phyloP scores from a whole-genome alignment of 2,797 vertebrate species.

The Lepilemur ruficaudatus region DNA sequence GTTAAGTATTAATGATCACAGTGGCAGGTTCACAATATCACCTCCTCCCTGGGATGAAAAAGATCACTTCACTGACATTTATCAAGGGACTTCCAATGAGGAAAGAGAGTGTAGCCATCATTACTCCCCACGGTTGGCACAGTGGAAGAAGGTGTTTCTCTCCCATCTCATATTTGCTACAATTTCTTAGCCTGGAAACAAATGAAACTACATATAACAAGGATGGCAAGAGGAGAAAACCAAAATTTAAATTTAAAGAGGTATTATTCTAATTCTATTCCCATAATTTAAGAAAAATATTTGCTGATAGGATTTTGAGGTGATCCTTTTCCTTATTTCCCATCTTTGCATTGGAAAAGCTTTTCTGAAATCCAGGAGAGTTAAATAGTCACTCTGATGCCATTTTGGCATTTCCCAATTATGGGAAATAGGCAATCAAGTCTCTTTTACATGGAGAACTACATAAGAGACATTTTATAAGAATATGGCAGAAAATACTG shows the following conservation, averaged over 20 bases:
- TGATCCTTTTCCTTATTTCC: conserved; percentile 56
- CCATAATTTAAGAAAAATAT: conserved; percentile 41
- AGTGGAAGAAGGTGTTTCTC: conserved; percentile 64
- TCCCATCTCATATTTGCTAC: conserved; percentile 69
- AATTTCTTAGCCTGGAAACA: conserved; percentile 75
- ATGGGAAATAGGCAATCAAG: neutral
- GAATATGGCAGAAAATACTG: neutral
- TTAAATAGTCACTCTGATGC: neutral
- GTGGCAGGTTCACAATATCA: conserved; percentile 43
- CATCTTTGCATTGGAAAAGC: neutral
- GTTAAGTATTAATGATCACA: conserved; percentile 58
- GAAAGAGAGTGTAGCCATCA: conserved; percentile 55
- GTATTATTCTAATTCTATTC: conserved; percentile 65
- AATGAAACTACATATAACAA: conserved; percentile 63
- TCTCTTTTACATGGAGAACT: neutral
- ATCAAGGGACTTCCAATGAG: conserved; percentile 44
- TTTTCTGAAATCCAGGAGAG: neutral
- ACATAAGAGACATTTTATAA: neutral
- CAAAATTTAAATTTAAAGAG: conserved; percentile 76
- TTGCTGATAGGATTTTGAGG: conserved; percentile 40
- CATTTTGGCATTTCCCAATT: neutral
- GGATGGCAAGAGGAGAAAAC: neutral
- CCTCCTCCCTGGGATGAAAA: conserved; percentile 26
- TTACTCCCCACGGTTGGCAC: conserved; percentile 32
- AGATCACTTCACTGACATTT: conserved; percentile 60